These are phyloP conservation scores for Odontomachus brunneus DNA, from an alignment of 1,140 invertebrate species.

Conservation along the genomic window DNA sequence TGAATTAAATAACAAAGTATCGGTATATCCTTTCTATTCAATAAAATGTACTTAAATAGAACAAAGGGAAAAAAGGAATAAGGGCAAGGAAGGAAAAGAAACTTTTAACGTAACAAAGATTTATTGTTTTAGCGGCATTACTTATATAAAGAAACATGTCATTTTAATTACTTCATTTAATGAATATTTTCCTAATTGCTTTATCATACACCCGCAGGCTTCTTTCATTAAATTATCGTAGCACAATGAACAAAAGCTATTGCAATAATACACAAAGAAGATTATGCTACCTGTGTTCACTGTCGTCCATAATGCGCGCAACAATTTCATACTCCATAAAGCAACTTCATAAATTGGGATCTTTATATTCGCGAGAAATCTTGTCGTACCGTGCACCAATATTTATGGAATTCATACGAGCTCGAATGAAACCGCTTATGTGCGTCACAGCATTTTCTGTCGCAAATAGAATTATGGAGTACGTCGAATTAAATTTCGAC, in stretches of 20 bases:
- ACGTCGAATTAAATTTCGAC: conserved; percentile 51
- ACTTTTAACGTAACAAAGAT: too few species aligned
- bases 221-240: conserved; percentile 3
- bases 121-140: too few species aligned
- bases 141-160: too few species aligned
- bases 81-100: too few species aligned
- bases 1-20: neutral
- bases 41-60: neutral
- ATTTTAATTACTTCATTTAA: too few species aligned
- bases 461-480: conserved; percentile 56
- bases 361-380: conserved; percentile 20
- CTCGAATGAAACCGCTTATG: conserved; percentile 36
- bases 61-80: too few species aligned
- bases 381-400: conserved; percentile 18
- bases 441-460: conserved; percentile 40
- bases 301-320: conserved; percentile 15
- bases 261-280: conserved; percentile 10
- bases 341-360: conserved; percentile 41
- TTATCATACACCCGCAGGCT: neutral
- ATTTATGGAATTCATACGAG: conserved; percentile 52
- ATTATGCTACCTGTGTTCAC: conserved; percentile 10
- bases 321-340: conserved; percentile 42
- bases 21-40: neutral
- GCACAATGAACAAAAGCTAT: neutral
- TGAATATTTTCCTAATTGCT: neutral